Evolutionary conservation across 1,140 invertebrate species (phyloP).

Genomic region (Drosophila pseudoananassae): DNA sequence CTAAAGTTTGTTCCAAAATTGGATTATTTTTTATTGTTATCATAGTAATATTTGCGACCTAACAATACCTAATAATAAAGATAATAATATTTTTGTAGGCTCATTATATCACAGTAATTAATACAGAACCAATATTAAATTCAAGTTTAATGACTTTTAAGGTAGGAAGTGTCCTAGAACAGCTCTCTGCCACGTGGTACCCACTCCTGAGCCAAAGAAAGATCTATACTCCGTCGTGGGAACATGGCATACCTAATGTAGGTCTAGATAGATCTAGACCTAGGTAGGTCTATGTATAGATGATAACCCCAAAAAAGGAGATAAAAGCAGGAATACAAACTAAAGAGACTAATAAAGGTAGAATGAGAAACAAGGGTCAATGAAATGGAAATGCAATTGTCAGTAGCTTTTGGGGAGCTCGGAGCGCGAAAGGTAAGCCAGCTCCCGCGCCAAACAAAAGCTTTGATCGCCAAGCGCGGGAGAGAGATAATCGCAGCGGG

Average conservation of each 20-base stretch:
- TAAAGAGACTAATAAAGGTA: constrained; percentile 1
- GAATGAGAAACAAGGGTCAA: constrained; percentile 8
- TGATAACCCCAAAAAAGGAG: constrained; percentile 21
- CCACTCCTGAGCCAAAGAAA: not conserved
- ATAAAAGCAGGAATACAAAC: constrained; percentile 16
- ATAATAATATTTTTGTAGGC: too few relatives aligned
- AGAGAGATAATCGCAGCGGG: constrained; percentile 18
- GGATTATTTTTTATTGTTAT: too few relatives aligned
- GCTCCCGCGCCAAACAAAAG: constrained; percentile 20
- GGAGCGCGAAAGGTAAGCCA: constrained; percentile 9
- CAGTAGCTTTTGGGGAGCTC: constrained; percentile 24
- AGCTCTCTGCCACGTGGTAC: not conserved
- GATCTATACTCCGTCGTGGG: not conserved
- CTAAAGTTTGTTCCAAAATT: too few relatives aligned
- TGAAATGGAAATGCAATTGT: constrained; percentile 50
- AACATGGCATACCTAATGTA: not conserved
- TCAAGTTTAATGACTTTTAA: not conserved
- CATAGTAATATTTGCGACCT: too few relatives aligned
- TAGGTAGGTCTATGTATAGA: too few relatives aligned
- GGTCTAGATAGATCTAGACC: too few relatives aligned
- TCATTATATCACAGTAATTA: too few relatives aligned
- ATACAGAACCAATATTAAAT: too few relatives aligned
- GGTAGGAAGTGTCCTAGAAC: not conserved
- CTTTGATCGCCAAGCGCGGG: constrained; percentile 41
- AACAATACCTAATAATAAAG: too few relatives aligned